These are phyloP conservation scores for Aurelia sp. DNA, from an alignment of 30 jellyfish, hydroid and myxozoan species.

Conservation along the genomic window DNA sequence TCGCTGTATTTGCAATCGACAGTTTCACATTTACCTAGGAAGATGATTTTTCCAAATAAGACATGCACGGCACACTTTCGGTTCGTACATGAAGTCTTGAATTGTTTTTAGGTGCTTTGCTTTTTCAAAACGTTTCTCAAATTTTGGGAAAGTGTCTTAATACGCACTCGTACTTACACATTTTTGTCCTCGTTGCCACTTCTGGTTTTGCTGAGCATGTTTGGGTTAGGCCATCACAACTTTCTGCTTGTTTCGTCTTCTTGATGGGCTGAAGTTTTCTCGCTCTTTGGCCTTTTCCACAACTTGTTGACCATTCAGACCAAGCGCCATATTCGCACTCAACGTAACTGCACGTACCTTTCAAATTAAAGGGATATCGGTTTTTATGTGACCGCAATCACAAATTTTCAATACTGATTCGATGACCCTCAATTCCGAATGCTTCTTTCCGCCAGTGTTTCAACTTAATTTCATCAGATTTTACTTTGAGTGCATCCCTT, in stretches of 20 bases:
- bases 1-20: slow-evolving; percentile 71
- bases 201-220: slow-evolving; percentile 61
- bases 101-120: no score
- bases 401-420: no score
- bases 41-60: background rate
- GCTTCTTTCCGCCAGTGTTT: no score
- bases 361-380: no score
- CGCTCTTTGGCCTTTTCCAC: slow-evolving; percentile 62
- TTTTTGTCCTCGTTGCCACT: slow-evolving; percentile 19
- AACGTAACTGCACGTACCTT: slow-evolving; percentile 65
- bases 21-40: slow-evolving; percentile 61
- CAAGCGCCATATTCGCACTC: slow-evolving; percentile 67
- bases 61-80: no score
- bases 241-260: slow-evolving; percentile 44
- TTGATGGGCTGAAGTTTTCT: slow-evolving; percentile 29
- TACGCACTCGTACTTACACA: slow-evolving; percentile 19
- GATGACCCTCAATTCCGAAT: no score
- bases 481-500: no score
- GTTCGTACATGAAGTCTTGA: no score
- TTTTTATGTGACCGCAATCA: no score
- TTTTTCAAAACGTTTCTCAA: no score
- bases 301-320: slow-evolving; percentile 72
- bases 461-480: no score
- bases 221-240: slow-evolving; percentile 60
- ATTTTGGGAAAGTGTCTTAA: no score